A percentile compares a stretch with the other conserved stretches of the same genome.
Evolutionary conservation across 2,888 invertebrate species (phyloP).

Genomic region (Drosophila macrospina): DNA sequence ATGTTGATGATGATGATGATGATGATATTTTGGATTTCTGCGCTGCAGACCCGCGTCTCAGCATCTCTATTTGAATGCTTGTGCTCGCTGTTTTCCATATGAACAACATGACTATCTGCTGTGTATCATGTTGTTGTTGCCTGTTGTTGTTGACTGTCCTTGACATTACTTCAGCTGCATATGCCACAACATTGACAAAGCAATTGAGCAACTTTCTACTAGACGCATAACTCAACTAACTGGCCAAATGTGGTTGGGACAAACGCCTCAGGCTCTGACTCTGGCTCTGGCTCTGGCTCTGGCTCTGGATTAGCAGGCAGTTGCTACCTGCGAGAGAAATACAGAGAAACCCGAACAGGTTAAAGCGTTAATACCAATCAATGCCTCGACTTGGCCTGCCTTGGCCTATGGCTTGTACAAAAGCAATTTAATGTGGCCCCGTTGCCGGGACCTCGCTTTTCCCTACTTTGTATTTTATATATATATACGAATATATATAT

Average conservation of each 20-base stretch:
- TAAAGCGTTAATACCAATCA: slow-evolving; percentile 80
- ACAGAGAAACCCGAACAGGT: slow-evolving; percentile 62
- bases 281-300: slow-evolving; percentile 40
- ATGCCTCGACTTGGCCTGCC: slow-evolving; percentile 52
- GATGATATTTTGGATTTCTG: slow-evolving; percentile 28
- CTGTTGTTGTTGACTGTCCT: slow-evolving; percentile 57
- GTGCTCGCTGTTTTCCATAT: slow-evolving; percentile 47
- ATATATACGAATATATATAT: background rate
- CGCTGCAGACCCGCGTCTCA: slow-evolving; percentile 4
- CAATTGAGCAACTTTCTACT: slow-evolving; percentile 54
- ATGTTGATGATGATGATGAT: slow-evolving; percentile 17
- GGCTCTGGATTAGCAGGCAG: slow-evolving; percentile 43
- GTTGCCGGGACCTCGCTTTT: slow-evolving; percentile 43
- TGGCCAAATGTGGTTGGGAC: slow-evolving; percentile 17
- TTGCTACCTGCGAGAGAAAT: slow-evolving; percentile 6
- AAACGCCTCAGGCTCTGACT: slow-evolving; percentile 9
- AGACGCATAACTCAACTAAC: slow-evolving; percentile 37
- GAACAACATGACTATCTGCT: slow-evolving; percentile 45
- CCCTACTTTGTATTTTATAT: slow-evolving; percentile 44
- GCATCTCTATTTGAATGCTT: slow-evolving; percentile 18
- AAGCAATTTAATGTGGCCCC: slow-evolving; percentile 59
- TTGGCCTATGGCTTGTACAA: slow-evolving; percentile 45
- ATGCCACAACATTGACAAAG: slow-evolving; percentile 56
- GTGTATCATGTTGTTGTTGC: slow-evolving; percentile 32
- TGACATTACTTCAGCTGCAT: slow-evolving; percentile 46